Conservation (phyloP, 2,113 vertebrate genomes). For the Cottus gobio region DNA sequence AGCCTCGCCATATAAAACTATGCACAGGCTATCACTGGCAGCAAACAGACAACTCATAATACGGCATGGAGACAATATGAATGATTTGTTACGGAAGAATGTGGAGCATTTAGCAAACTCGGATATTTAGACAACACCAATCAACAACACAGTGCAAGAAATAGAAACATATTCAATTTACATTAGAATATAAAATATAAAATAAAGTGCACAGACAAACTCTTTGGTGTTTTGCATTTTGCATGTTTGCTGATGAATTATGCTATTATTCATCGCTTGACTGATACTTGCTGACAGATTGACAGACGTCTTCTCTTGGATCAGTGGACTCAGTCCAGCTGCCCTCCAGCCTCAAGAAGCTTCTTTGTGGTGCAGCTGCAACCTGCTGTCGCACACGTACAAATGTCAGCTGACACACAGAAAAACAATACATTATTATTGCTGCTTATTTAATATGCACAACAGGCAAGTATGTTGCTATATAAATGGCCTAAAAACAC, state of each 20-base stretch:
- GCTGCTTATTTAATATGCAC: background rate
- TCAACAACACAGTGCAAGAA: no score
- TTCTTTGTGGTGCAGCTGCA: conserved; percentile 20
- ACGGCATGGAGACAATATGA: background rate
- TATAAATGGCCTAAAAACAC: no score
- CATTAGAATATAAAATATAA: no score
- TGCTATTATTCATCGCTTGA: conserved; percentile 7
- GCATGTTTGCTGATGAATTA: background rate
- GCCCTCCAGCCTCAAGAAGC: conserved; percentile 37
- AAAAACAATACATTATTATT: background rate
- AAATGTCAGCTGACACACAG: conserved; percentile 19
- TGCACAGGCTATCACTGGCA: background rate
- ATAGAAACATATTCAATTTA: no score
- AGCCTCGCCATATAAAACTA: background rate
- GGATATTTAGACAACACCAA: no score
- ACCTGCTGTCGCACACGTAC: background rate
- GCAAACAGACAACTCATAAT: background rate
- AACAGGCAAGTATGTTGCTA: background rate
- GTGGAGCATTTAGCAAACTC: no score
- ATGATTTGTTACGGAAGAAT: background rate
- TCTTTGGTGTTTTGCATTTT: background rate
- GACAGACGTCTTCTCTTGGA: conserved; percentile 29
- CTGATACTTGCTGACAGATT: background rate
- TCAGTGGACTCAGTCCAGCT: conserved; percentile 24
- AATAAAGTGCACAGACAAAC: no score